phyloP scores from a whole-genome alignment of 2,888 invertebrate species.

The Atherix ibis region DNA sequence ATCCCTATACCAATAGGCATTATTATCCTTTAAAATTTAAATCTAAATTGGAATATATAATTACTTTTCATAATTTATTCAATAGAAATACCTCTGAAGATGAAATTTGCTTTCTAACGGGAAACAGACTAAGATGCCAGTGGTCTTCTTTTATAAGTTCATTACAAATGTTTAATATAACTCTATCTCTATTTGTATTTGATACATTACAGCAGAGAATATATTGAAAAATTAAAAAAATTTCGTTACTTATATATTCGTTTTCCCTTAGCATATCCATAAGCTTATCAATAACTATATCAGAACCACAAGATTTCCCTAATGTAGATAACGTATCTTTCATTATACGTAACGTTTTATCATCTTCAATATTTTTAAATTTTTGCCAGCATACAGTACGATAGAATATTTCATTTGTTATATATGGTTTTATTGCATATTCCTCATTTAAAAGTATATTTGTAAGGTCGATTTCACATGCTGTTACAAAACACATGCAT shows the following conservation, averaged over 20 bases:
- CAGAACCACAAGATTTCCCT: slow-evolving; percentile 37
- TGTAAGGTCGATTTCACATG: slow-evolving; percentile 36
- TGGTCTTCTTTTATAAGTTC: too few relatives aligned
- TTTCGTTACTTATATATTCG: slow-evolving; percentile 41
- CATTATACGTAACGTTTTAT: slow-evolving; percentile 35
- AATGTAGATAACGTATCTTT: slow-evolving; percentile 39
- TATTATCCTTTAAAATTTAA: too few relatives aligned
- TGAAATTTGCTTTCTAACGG: too few relatives aligned
- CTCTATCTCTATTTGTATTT: too few relatives aligned
- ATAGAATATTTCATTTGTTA: too few relatives aligned
- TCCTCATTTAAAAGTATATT: slow-evolving; percentile 39
- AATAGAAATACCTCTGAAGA: too few relatives aligned
- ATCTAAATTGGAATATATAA: background rate
- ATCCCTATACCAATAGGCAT: slow-evolving; percentile 24
- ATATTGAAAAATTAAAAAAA: too few relatives aligned
- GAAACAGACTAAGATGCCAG: too few relatives aligned
- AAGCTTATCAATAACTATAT: slow-evolving; percentile 44
- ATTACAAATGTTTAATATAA: too few relatives aligned
- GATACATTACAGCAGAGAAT: too few relatives aligned
- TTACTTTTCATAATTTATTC: slow-evolving; percentile 13
- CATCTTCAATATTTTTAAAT: slow-evolving; percentile 42
- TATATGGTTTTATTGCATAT: slow-evolving; percentile 25
- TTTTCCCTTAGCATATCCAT: slow-evolving; percentile 40
- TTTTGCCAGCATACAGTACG: slow-evolving; percentile 56
- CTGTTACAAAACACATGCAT: slow-evolving; percentile 38